These are phyloP conservation scores for Parazoanthus swiftii DNA, from an alignment of 92 coral and sea anemone genomes.

Conservation along the genomic window DNA sequence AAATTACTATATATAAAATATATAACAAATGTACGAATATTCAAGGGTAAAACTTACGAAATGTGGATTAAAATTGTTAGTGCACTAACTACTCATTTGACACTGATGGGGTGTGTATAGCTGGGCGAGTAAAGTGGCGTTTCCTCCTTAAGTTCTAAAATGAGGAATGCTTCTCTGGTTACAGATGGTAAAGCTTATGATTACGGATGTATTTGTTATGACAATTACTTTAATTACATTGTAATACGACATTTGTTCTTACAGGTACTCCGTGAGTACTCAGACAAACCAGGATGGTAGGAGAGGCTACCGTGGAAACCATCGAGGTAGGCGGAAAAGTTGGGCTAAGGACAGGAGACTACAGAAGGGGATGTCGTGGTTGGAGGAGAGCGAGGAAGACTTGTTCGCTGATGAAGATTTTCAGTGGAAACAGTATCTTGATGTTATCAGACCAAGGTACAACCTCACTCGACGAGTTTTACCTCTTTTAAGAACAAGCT, in stretches of 20 bases:
- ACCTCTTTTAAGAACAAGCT: background rate
- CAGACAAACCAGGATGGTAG: constrained; percentile 8
- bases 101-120: no score
- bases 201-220: no score
- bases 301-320: constrained; percentile 42
- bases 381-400: constrained; percentile 41
- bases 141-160: no score
- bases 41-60: no score
- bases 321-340: constrained; percentile 57
- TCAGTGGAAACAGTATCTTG: constrained; percentile 61
- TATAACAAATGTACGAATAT: no score
- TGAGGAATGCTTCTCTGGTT: no score
- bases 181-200: no score
- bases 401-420: constrained; percentile 50
- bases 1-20: no score
- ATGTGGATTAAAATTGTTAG: no score
- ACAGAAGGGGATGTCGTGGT: constrained; percentile 58
- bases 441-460: constrained; percentile 60
- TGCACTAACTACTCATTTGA: no score
- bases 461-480: background rate
- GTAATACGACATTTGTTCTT: constrained; percentile 13
- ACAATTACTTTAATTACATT: no score
- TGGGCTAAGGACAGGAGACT: constrained; percentile 61
- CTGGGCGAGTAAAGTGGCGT: no score
- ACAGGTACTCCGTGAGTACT: constrained; percentile 16